Percentiles rank a stretch among this genome's conserved stretches.
phyloP scores from a whole-genome alignment of 2,113 vertebrate genomes.

The Lepus europaeus region DNA sequence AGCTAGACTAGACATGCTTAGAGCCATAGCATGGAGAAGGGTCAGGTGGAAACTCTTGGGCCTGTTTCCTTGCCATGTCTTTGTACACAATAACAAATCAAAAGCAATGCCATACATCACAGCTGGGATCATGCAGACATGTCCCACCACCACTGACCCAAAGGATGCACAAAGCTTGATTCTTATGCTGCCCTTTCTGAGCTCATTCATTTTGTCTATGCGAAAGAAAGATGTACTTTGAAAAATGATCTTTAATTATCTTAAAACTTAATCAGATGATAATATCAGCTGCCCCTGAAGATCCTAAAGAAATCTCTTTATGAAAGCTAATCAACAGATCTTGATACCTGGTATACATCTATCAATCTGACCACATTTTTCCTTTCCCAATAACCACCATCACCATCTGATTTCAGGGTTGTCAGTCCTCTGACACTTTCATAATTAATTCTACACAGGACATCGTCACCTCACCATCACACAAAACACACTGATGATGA shows the following conservation, averaged over 20 bases:
- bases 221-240: neutral
- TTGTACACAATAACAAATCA: neutral
- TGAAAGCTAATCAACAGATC: constrained; percentile 32
- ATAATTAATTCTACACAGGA: neutral
- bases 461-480: neutral
- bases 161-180: neutral
- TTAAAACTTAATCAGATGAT: constrained; percentile 42
- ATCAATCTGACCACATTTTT: constrained; percentile 31
- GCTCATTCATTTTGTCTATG: neutral
- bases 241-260: constrained; percentile 17
- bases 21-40: neutral
- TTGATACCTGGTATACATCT: neutral
- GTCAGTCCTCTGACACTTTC: constrained; percentile 13
- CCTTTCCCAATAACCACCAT: neutral
- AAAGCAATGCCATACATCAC: neutral
- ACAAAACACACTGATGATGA: neutral
- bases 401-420: neutral
- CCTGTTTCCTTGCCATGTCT: neutral
- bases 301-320: constrained; percentile 47
- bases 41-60: neutral
- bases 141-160: neutral
- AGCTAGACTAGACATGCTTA: neutral
- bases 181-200: neutral
- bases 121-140: neutral
- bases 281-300: constrained; percentile 27